A percentile compares a stretch with the other conserved stretches of the same genome.
Evolutionary conservation across 2,888 invertebrate genomes (phyloP).

Genomic region (Gymnocheta viridis): DNA sequence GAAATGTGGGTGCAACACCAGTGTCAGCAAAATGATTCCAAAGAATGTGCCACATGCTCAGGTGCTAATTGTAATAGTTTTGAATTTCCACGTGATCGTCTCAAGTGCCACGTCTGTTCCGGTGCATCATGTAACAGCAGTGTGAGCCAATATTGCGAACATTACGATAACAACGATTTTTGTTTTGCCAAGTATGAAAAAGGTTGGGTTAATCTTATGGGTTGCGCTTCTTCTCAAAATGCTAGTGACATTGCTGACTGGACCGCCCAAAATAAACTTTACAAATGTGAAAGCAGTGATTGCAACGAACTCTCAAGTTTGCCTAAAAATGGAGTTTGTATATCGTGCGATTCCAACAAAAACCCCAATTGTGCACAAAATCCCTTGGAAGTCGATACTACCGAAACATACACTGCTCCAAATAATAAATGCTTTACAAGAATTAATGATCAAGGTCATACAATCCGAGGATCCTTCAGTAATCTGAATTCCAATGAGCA

Average conservation of each 20-base stretch:
- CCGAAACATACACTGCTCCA: slow-evolving; percentile 72
- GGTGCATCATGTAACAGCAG: slow-evolving; percentile 72
- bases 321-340: slow-evolving; percentile 73
- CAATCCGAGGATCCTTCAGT: slow-evolving; percentile 76
- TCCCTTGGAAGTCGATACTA: slow-evolving; percentile 69
- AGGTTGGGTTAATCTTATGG: slow-evolving; percentile 72
- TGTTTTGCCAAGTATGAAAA: slow-evolving; percentile 78
- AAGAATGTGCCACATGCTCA: slow-evolving; percentile 73
- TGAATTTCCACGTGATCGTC: slow-evolving; percentile 75
- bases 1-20: slow-evolving; percentile 73
- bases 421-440: slow-evolving; percentile 73
- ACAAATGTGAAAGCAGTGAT: slow-evolving; percentile 72
- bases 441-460: slow-evolving; percentile 72
- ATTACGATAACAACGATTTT: slow-evolving; percentile 73
- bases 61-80: slow-evolving; percentile 74
- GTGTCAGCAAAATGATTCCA: slow-evolving; percentile 72
- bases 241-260: slow-evolving; percentile 73
- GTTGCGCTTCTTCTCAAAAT: slow-evolving; percentile 76
- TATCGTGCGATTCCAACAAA: slow-evolving; percentile 76
- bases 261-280: slow-evolving; percentile 73
- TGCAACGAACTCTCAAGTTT: slow-evolving; percentile 75
- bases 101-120: slow-evolving; percentile 76
- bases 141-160: slow-evolving; percentile 71
- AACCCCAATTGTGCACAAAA: slow-evolving; percentile 76
- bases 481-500: slow-evolving; percentile 70